Conservation (phyloP, 2,797 vertebrate species). For the Ctenopoma kingsleyae region DNA sequence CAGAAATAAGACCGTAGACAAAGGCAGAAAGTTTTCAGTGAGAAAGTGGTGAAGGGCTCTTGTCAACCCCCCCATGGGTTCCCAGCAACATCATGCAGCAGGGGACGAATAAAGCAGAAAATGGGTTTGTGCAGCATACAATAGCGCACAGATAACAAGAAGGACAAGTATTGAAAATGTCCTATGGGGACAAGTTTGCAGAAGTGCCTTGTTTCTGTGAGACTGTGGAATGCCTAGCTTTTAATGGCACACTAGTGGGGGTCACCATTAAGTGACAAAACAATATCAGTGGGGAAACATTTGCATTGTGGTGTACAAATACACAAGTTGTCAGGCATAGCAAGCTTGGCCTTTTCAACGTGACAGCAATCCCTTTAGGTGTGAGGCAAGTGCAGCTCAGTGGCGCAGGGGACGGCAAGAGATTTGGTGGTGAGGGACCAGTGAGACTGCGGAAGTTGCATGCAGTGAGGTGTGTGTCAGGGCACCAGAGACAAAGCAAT, state of each 20-base stretch:
- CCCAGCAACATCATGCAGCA: constrained; percentile 69
- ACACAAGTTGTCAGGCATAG: constrained; percentile 85
- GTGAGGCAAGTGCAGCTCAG: constrained; percentile 77
- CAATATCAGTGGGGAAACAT: constrained; percentile 81
- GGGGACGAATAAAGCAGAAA: constrained; percentile 81
- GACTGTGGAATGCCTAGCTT: constrained; percentile 61
- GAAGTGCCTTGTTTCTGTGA: constrained; percentile 68
- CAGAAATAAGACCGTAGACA: constrained; percentile 69
- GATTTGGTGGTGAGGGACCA: constrained; percentile 72
- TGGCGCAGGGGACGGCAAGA: constrained; percentile 72
- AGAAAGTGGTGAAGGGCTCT: constrained; percentile 56
- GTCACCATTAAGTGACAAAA: constrained; percentile 83
- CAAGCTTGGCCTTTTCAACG: constrained; percentile 78
- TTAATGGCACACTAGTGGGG: constrained; percentile 74
- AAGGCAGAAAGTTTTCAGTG: constrained; percentile 63
- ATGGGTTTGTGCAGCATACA: constrained; percentile 80
- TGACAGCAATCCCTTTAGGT: constrained; percentile 85
- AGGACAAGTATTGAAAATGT: constrained; percentile 79
- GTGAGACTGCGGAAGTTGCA: constrained; percentile 80
- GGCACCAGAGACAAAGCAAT: constrained; percentile 81
- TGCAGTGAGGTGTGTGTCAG: constrained; percentile 84
- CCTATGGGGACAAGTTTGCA: constrained; percentile 70
- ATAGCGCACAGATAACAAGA: constrained; percentile 78
- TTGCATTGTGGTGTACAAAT: constrained; percentile 80
- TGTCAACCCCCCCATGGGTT: constrained; percentile 56